Conservation (phyloP, 92 coral and sea anemone genomes). For the Actinostola sp. region DNA sequence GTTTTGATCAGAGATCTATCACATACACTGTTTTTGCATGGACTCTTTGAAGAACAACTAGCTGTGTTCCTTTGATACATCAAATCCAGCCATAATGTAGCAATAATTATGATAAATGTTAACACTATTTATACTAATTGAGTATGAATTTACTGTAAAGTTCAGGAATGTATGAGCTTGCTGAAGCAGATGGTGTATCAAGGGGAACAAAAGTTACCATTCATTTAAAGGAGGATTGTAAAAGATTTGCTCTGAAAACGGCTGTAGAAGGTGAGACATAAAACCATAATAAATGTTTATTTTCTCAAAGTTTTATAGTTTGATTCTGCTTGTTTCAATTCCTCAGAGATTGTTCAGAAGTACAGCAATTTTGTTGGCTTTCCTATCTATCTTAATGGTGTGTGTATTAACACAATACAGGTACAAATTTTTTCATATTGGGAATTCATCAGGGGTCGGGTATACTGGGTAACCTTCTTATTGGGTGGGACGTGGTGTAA, state of each 20-base stretch:
- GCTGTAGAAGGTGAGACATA: slow-evolving; percentile 82
- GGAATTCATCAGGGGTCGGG: too few relatives aligned
- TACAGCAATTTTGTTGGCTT: slow-evolving; percentile 99
- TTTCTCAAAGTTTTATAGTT: too few relatives aligned
- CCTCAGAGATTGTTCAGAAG: slow-evolving; percentile 77
- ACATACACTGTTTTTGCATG: too few relatives aligned
- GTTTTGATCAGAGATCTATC: too few relatives aligned
- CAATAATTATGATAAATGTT: background rate
- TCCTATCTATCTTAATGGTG: slow-evolving; percentile 92
- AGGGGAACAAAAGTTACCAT: slow-evolving; percentile 91
- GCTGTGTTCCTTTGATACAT: too few relatives aligned
- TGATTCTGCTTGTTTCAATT: background rate
- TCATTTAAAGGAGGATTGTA: slow-evolving; percentile 85
- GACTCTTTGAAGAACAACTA: too few relatives aligned
- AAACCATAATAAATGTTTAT: background rate
- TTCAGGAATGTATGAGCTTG: slow-evolving; percentile 88
- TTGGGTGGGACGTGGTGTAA: too few relatives aligned
- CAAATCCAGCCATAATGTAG: background rate
- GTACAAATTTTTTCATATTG: too few relatives aligned
- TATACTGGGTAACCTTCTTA: too few relatives aligned
- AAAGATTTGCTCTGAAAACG: slow-evolving; percentile 87
- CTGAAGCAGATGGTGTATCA: slow-evolving; percentile 91
- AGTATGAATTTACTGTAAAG: slow-evolving; percentile 29
- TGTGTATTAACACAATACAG: slow-evolving; percentile 93
- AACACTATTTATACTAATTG: background rate